A percentile compares a stretch with the other conserved stretches of the same genome.
Evolutionary conservation across 2,888 invertebrate genomes (phyloP).

Genomic region (Proisotoma minuta): DNA sequence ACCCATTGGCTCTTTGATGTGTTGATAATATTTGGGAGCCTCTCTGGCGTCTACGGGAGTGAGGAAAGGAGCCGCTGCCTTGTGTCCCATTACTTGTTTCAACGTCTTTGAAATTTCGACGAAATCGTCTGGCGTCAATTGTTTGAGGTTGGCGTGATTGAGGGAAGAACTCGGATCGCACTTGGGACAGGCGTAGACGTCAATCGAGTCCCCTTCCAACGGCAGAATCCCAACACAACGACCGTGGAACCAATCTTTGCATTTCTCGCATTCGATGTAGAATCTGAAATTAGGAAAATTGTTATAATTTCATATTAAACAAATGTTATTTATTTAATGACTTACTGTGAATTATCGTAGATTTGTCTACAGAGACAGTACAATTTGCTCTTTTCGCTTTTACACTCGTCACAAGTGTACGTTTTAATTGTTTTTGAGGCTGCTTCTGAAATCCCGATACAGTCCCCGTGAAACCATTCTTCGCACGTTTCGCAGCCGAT

Average conservation of each 20-base stretch:
- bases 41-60: slow-evolving; percentile 93
- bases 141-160: slow-evolving; percentile 85
- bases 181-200: slow-evolving; percentile 93
- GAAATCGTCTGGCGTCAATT: slow-evolving; percentile 71
- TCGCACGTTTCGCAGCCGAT: slow-evolving; percentile 96
- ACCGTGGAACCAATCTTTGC: slow-evolving; percentile 99
- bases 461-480: slow-evolving; percentile 98
- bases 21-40: slow-evolving; percentile 94
- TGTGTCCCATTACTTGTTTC: slow-evolving; percentile 85
- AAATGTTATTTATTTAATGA: slow-evolving; percentile 46
- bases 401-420: too few species aligned
- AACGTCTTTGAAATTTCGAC: slow-evolving; percentile 77
- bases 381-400: slow-evolving; percentile 84
- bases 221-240: slow-evolving; percentile 92
- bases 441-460: slow-evolving; percentile 88
- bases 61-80: slow-evolving; percentile 97
- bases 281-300: slow-evolving; percentile 62
- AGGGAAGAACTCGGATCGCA: slow-evolving; percentile 86
- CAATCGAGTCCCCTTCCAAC: slow-evolving; percentile 89
- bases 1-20: slow-evolving; percentile 96
- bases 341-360: slow-evolving; percentile 94
- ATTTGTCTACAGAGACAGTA: slow-evolving; percentile 95
- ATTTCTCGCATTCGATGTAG: slow-evolving; percentile 97
- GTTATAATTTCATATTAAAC: neutral
- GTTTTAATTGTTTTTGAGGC: too few species aligned